Percentiles rank a stretch among this genome's conserved stretches.
These are phyloP conservation scores for Myathropa florea DNA, from an alignment of 2,888 invertebrate species.

Conservation along the genomic window DNA sequence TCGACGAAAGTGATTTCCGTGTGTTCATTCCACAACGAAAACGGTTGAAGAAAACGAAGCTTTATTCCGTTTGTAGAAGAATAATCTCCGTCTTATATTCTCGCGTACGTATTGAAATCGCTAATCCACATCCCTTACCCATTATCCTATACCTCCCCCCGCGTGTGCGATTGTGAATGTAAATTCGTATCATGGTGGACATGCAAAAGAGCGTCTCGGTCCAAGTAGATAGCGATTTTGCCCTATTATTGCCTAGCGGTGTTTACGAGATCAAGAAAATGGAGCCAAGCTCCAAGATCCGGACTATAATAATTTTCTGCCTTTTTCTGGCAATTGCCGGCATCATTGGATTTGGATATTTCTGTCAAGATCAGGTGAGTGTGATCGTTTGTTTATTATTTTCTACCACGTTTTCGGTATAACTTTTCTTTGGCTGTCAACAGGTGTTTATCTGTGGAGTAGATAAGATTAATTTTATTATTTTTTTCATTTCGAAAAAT, in stretches of 20 bases:
- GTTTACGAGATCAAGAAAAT: conserved; percentile 91
- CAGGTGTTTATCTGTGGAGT: background rate
- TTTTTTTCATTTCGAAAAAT: too few species aligned
- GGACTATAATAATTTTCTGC: conserved; percentile 90
- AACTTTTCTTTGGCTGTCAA: background rate
- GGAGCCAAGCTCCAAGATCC: conserved; percentile 91
- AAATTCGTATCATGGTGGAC: conserved; percentile 76
- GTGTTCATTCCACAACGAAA: conserved; percentile 13
- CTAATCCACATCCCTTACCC: background rate
- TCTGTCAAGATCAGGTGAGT: conserved; percentile 92
- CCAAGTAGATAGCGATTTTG: conserved; percentile 92
- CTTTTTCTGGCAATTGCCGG: conserved; percentile 91
- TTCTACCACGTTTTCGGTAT: conserved; percentile 3
- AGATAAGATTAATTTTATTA: too few species aligned
- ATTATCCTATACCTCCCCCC: background rate
- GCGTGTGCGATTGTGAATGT: conserved; percentile 58
- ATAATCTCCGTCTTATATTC: conserved; percentile 30
- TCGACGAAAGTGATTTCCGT: conserved; percentile 60
- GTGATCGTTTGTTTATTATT: conserved; percentile 56
- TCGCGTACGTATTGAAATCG: background rate
- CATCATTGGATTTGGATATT: conserved; percentile 94
- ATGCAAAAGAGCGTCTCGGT: conserved; percentile 90
- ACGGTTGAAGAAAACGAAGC: conserved; percentile 7
- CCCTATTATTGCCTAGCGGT: conserved; percentile 88
- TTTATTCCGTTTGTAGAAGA: too few species aligned